Conservation (phyloP, 37 sponge, comb jelly and placozoan species). For the Halichondria panicea region DNA sequence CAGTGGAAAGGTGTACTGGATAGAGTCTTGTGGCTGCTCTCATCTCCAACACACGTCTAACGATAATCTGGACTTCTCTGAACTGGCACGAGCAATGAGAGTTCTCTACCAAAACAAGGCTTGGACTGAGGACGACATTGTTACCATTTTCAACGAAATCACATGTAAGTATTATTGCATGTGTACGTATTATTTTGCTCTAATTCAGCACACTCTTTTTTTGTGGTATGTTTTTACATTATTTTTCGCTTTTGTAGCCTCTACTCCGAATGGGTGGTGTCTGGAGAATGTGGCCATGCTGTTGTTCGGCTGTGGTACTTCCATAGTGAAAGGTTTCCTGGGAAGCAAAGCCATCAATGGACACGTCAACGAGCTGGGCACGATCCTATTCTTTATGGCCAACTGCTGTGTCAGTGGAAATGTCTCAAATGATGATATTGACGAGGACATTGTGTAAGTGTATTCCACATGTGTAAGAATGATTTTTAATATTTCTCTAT, state of each 20-base stretch:
- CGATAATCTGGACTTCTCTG: conserved; percentile 41
- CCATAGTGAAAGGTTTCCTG: conserved; percentile 30
- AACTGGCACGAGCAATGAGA: conserved; percentile 27
- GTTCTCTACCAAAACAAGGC: conserved; percentile 11
- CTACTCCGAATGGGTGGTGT: conserved; percentile 59
- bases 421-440: not conserved
- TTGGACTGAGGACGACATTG: conserved; percentile 48
- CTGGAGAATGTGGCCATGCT: conserved; percentile 59
- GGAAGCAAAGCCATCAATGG: conserved; percentile 31
- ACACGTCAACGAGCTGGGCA: conserved; percentile 21
- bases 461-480: not conserved
- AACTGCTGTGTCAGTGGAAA: conserved; percentile 1
- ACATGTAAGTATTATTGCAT: conserved; percentile 63
- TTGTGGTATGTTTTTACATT: no score
- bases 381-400: conserved; percentile 44
- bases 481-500: no score
- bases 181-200: no score
- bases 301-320: conserved; percentile 28
- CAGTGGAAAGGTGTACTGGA: conserved; percentile 33
- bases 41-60: conserved; percentile 15
- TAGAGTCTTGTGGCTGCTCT: conserved; percentile 42
- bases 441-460: not conserved
- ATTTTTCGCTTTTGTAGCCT: not conserved
- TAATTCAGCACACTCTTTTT: no score
- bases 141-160: conserved; percentile 54